phyloP scores from a whole-genome alignment of 2,888 invertebrate genomes.

The Exephanes ischioxanthus region DNA sequence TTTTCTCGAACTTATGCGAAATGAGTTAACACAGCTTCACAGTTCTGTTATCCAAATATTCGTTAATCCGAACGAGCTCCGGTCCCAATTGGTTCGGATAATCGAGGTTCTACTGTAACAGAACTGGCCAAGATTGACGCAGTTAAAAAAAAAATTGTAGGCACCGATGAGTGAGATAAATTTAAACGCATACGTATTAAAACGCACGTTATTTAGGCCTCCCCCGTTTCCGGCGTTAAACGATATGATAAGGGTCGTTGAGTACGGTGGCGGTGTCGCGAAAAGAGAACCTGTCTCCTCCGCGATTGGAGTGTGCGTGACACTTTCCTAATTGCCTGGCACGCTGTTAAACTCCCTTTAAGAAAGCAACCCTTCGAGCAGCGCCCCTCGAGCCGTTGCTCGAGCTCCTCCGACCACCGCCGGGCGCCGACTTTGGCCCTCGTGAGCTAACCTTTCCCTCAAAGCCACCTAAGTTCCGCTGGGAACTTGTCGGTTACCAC shows the following conservation, averaged over 20 bases:
- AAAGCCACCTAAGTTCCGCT: constrained; percentile 38
- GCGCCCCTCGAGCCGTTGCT: constrained; percentile 39
- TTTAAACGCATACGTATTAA: constrained; percentile 8
- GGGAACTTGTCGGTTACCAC: constrained; percentile 34
- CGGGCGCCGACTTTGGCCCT: constrained; percentile 55
- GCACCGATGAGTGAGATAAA: constrained; percentile 1
- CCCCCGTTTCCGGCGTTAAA: constrained; percentile 35
- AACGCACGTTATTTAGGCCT: constrained; percentile 33
- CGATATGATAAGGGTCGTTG: constrained; percentile 62
- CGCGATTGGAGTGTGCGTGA: constrained; percentile 82
- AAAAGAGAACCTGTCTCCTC: constrained; percentile 73
- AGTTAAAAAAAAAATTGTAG: neutral
- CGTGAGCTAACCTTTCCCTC: constrained; percentile 27
- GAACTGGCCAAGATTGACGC: neutral
- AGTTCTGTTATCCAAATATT: too few species aligned
- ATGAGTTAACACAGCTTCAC: too few species aligned
- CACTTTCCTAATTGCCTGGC: constrained; percentile 84
- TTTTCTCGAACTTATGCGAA: too few species aligned
- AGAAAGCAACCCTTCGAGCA: constrained; percentile 80
- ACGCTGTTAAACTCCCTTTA: constrained; percentile 76
- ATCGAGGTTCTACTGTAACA: neutral
- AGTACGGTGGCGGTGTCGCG: constrained; percentile 55
- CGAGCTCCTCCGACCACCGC: constrained; percentile 48
- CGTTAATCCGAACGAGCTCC: too few species aligned
- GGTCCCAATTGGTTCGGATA: too few species aligned